Percentiles rank a stretch among this genome's conserved stretches.
These are phyloP conservation scores for Vollenhovia emeryi DNA, from an alignment of 1,140 invertebrate genomes.

Conservation along the genomic window DNA sequence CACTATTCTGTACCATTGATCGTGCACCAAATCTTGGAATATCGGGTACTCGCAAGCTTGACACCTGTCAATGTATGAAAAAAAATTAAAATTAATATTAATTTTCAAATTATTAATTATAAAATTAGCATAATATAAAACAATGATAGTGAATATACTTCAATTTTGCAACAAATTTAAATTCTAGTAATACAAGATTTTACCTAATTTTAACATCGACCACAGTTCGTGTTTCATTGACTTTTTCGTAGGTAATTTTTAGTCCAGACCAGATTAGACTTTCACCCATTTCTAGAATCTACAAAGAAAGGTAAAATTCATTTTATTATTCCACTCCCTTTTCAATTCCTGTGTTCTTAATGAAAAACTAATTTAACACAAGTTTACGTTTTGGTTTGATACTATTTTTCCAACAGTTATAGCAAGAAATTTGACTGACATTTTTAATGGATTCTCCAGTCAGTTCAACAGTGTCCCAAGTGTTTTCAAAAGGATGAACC, in stretches of 20 bases:
- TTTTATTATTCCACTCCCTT: not conserved
- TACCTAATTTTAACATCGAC: slow-evolving; percentile 74
- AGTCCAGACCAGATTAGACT: slow-evolving; percentile 81
- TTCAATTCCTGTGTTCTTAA: not conserved
- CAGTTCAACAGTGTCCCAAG: slow-evolving; percentile 88
- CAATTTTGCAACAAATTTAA: not conserved
- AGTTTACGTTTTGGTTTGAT: not conserved
- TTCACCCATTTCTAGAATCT: slow-evolving; percentile 52
- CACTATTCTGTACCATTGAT: slow-evolving; percentile 87
- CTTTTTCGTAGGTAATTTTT: slow-evolving; percentile 84
- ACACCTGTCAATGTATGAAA: slow-evolving; percentile 85
- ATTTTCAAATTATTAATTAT: not conserved
- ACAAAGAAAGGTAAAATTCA: not conserved
- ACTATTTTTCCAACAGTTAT: too few relatives aligned
- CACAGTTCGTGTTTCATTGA: slow-evolving; percentile 40
- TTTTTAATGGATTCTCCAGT: slow-evolving; percentile 86
- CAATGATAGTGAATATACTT: not conserved
- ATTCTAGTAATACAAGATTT: slow-evolving; percentile 4
- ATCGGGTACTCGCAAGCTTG: slow-evolving; percentile 88
- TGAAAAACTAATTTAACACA: not conserved
- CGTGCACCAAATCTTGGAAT: slow-evolving; percentile 85
- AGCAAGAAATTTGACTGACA: slow-evolving; percentile 67
- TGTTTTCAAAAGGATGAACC: slow-evolving; percentile 90
- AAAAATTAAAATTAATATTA: not conserved
- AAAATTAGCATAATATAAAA: not conserved